phyloP scores from a whole-genome alignment of 2,797 vertebrate genomes.

The Crocodylus rhombifer region DNA sequence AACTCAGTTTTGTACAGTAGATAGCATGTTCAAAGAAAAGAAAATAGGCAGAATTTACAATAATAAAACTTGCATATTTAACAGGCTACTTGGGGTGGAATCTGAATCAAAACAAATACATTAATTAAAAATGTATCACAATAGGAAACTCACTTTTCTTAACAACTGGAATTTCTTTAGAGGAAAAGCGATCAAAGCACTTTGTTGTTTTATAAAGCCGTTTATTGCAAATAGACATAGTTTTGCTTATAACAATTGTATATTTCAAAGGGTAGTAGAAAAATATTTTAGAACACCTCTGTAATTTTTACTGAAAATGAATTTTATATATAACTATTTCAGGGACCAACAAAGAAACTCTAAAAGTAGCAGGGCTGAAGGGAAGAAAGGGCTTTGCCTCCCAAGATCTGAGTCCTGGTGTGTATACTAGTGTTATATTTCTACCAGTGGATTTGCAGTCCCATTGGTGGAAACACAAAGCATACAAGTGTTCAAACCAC shows the following conservation, averaged over 20 bases:
- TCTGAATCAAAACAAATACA: slow-evolving; percentile 11
- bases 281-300: slow-evolving; percentile 8
- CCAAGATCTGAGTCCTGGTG: neutral
- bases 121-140: neutral
- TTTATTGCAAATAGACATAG: neutral
- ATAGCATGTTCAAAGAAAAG: neutral
- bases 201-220: neutral
- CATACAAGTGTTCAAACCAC: too few relatives aligned
- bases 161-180: neutral
- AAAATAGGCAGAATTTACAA: neutral
- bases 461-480: too few relatives aligned
- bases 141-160: neutral
- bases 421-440: too few relatives aligned
- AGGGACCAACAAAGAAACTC: neutral
- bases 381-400: slow-evolving; percentile 9
- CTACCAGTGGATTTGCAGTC: too few relatives aligned
- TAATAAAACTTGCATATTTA: neutral
- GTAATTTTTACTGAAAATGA: slow-evolving; percentile 6
- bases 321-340: neutral
- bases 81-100: neutral
- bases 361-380: slow-evolving; percentile 41
- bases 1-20: neutral
- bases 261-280: neutral
- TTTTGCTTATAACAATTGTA: neutral
- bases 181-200: too few relatives aligned